A percentile compares a stretch with the other conserved stretches of the same genome.
These are phyloP conservation scores for Ceratoteleas bidentatus DNA, from an alignment of 1,140 invertebrate species.

Conservation along the genomic window DNA sequence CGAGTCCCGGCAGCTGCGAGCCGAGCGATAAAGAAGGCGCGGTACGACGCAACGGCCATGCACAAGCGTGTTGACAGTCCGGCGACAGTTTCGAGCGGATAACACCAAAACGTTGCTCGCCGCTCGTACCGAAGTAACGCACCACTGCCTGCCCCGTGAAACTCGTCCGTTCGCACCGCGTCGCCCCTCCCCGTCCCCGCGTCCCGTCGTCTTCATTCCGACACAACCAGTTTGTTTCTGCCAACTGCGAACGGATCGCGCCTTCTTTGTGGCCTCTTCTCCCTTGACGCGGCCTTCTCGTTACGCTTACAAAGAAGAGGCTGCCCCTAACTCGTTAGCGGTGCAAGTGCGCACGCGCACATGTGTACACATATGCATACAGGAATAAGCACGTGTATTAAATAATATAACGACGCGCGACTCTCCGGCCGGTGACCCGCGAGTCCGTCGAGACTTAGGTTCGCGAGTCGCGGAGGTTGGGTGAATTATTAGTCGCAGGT, in stretches of 20 bases:
- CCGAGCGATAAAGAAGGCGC: constrained; percentile 40
- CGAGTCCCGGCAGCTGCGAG: constrained; percentile 4
- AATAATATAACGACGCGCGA: constrained; percentile 6
- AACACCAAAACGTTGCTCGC: constrained; percentile 51
- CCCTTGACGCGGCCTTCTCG: constrained; percentile 47
- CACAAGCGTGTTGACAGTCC: constrained; percentile 35
- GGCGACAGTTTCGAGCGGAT: constrained; percentile 46
- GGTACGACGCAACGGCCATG: constrained; percentile 35
- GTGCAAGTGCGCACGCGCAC: constrained; percentile 3
- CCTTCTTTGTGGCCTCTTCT: constrained; percentile 51
- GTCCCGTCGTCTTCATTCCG: constrained; percentile 19
- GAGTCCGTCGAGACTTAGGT: constrained; percentile 21
- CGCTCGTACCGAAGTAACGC: constrained; percentile 74
- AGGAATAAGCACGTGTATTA: not conserved
- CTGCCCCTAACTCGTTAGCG: constrained; percentile 37
- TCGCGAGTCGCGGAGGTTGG: constrained; percentile 35
- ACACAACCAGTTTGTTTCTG: constrained; percentile 30
- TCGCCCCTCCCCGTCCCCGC: constrained; percentile 5
- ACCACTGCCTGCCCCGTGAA: constrained; percentile 77
- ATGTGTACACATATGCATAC: not conserved
- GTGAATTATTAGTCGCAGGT: constrained; percentile 26
- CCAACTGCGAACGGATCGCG: constrained; percentile 41
- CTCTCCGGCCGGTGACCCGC: constrained; percentile 33
- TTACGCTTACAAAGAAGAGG: constrained; percentile 63
- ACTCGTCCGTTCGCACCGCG: constrained; percentile 43